Evolutionary conservation across 37 sponge, comb jelly and placozoan genomes (phyloP), one percentile per base, ranked within the genome.

Genomic region (Mnemiopsis leidyi): DNA sequence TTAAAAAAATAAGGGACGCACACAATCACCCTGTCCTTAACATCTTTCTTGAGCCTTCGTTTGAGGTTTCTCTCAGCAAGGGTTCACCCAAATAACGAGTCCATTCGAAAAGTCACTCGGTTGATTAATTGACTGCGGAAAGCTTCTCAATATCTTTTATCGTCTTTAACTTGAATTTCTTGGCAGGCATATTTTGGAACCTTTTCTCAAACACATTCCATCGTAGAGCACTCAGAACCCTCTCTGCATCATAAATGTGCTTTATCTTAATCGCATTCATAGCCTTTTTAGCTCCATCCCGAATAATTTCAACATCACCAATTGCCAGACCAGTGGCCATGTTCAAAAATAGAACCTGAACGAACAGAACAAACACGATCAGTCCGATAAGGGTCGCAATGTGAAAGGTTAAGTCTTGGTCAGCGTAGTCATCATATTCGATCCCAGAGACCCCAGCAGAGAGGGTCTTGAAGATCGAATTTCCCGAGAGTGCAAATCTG

Each of bases 281-380:
- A 3, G 33, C 90, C 23, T 35, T 37, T 37, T 85, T 29, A 0
- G 90, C 90, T 18, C 23, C 90, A 39, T 39, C 48, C 23, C 90
- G 39, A 13, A 85, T 85, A 20, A 5, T 29, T 0, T 38, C 36
- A 16, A 85, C 90, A 85, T 85, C 90, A 28, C 36, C 90, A 5
- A 85, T 85, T 9, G 90, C 90, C 13, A 85, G 35, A 85, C 29
- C 40, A 9, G 90, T 85, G 0, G 90, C 61, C 0, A 85, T 40
- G 26, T 85, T 85, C 24, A 85, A n/a, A 29, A 85, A 85, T 13
- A 85, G 90, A 40, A 85, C 90, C 48, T 85, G 90, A 39, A 85
- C 90, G 1, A 85, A 26, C 5, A 85, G 21, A 25, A 61, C 90
- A 23, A 85, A 85, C 16, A 39, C 61, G 23, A 85, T 39, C 24